Evolutionary conservation across 2,797 vertebrate genomes (phyloP).

Genomic region (Notolabrus celidotus): DNA sequence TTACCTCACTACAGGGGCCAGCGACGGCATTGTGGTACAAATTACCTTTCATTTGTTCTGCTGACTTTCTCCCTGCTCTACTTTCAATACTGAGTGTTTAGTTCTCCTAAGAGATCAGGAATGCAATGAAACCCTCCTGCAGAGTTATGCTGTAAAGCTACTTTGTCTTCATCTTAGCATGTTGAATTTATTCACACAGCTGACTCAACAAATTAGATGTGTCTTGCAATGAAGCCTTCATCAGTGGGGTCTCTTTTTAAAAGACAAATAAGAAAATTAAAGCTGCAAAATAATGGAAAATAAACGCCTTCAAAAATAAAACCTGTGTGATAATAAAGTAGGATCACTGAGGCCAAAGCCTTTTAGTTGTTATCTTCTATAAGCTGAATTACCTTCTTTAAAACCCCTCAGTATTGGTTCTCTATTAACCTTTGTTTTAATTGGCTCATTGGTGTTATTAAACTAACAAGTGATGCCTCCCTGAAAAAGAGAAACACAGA

Average conservation of each 20-base stretch:
- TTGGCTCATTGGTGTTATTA: neutral
- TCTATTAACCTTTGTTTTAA: too few species aligned
- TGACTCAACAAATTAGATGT: neutral
- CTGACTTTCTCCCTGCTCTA: conserved; percentile 7
- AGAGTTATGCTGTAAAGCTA: neutral
- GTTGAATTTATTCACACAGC: neutral
- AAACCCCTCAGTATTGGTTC: too few species aligned
- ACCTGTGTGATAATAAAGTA: too few species aligned
- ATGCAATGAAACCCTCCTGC: neutral
- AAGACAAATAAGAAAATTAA: neutral
- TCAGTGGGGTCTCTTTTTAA: neutral
- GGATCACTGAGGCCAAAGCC: too few species aligned
- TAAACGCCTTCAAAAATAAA: too few species aligned
- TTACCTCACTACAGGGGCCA: conserved; percentile 93
- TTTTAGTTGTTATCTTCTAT: too few species aligned
- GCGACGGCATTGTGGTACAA: conserved; percentile 90
- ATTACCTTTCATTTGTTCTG: neutral
- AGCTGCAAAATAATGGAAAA: neutral
- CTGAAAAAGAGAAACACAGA: neutral
- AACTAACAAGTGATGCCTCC: neutral
- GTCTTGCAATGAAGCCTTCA: neutral
- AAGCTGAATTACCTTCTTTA: too few species aligned
- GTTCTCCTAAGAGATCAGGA: neutral
- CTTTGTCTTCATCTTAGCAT: neutral
- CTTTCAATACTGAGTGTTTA: neutral